Percentiles rank a stretch among this genome's conserved stretches.
These are phyloP conservation scores for Eupithecia subumbrata DNA, from an alignment of 2,888 invertebrate genomes.

Conservation along the genomic window DNA sequence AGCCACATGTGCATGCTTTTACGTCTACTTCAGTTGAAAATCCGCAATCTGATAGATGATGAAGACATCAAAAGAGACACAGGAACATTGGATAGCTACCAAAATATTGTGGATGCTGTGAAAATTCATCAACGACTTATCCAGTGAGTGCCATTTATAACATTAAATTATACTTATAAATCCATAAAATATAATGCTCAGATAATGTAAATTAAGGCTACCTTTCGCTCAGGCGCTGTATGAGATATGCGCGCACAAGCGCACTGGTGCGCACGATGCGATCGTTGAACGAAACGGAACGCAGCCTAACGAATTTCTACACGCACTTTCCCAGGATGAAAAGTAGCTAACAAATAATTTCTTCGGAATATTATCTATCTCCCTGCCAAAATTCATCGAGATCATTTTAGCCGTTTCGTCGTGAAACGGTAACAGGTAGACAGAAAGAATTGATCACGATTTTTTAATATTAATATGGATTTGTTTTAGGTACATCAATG, in stretches of 20 bases:
- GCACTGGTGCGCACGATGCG: too few relatives aligned
- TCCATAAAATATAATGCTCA: too few relatives aligned
- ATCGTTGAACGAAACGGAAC: too few relatives aligned
- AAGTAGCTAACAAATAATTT: too few relatives aligned
- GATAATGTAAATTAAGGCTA: too few relatives aligned
- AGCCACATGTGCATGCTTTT: constrained; percentile 73
- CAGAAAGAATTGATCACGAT: too few relatives aligned
- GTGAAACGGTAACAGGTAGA: not conserved
- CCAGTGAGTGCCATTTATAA: constrained; percentile 49
- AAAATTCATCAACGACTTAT: constrained; percentile 70
- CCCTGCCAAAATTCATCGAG: too few relatives aligned
- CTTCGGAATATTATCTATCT: too few relatives aligned
- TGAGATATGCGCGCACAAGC: too few relatives aligned
- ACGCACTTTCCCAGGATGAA: too few relatives aligned
- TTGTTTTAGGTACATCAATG: constrained; percentile 64
- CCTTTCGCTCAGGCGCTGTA: too few relatives aligned
- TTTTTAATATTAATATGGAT: not conserved
- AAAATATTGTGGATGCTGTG: constrained; percentile 61
- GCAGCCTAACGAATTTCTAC: not conserved
- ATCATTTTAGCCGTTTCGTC: not conserved
- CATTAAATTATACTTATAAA: not conserved
- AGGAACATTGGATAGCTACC: constrained; percentile 52
- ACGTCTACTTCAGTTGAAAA: constrained; percentile 63
- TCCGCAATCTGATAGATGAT: constrained; percentile 54
- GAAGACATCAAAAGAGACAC: constrained; percentile 15